Evolutionary conservation across 2,888 invertebrate genomes (phyloP), one percentile per base, ranked within the genome.

Genomic region (Euspilapteryx auroguttella): DNA sequence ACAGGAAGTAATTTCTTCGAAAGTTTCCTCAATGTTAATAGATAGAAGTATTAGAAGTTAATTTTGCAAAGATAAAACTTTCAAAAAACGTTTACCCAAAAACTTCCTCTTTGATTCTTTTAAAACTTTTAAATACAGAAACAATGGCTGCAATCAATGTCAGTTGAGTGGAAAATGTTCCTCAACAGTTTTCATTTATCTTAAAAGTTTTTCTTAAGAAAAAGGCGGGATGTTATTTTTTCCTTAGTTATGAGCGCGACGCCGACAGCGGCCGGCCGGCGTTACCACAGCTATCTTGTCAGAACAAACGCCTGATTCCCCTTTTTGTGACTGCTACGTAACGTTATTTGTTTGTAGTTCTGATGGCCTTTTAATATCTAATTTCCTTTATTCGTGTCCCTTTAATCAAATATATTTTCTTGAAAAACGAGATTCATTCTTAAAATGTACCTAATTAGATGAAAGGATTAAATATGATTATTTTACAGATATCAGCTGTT

Each of bases 401-500:
- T n/a, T n/a, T n/a, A n/a, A n/a, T n/a, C n/a, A n/a, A n/a, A n/a
- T n/a, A n/a, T n/a, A n/a, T n/a, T n/a, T n/a, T n/a, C n/a, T n/a
- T 17, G 5, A 6, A 17, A 17, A 17, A 17, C 8, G 17, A 8
- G 17, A 17, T 17, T 17, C 17, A 17, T 17, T 17, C 17, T 17
- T 6, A 6, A 17, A 17, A 17, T 17, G 17, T 8, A 17, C 17
- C 17, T 17, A n/a, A n/a, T 17, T 17, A 8, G 17, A 17, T 17
- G 5, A 17, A 17, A 8, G 5, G 8, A 6, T 17, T 17, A 17
- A n/a, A n/a, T 17, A 8, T 6, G 8, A 17, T 17, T 5, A 6
- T 17, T 5, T 11, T 50, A 8, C 78, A 94, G 96, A 80, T 97
- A 97, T 77, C 95, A 96, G 78, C 87, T 96, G 66, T 97, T 95